Evolutionary conservation across 2,113 vertebrate genomes (phyloP), one percentile per base, ranked within the genome.

Genomic region (Podarcis raffonei): DNA sequence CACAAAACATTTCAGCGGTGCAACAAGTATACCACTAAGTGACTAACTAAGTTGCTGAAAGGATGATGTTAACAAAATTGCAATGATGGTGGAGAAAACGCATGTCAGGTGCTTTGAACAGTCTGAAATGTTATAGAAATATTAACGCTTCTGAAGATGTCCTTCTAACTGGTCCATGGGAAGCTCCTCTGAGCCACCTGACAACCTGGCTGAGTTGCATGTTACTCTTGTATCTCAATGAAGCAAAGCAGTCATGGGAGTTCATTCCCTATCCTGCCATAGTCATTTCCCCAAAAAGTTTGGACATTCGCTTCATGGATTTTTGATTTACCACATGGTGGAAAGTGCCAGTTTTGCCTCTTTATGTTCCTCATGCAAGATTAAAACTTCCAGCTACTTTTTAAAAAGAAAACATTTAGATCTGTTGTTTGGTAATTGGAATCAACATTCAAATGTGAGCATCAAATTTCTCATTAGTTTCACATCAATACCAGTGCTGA

Each of bases 381-480:
- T 97, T 97, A 96, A 94, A 90, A 95, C 91, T 95, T 95, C 90
- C 91, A 96, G 94, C 90, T 94, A 93, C 95, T 95, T 95, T 96
- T 97, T 94, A 96, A 32, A 32, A 3, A 74, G 27, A 62, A 66
- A 75, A 68, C 59, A 94, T 94, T 95, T 96, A 97, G 95, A 97
- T 97, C 95, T 97, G 95, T 96, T 97, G 95, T 95, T 96, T 95
- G 95, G 97, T 97, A 97, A 98, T 97, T 98, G 97, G 97, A 97
- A 97, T 97, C 97, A 97, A 97, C 97, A 97, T 96, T 97, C 96
- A 97, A 96, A 98, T 98, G 95, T 97, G 94, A 97, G 96, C 97
- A 97, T 97, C 97, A 97, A 95, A 97, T 97, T 97, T 97, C 97
- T 98, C 97, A 97, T 98, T 98, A 97, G 96, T 97, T 96, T 97